phyloP scores from a whole-genome alignment of 2,797 vertebrate species.

The Rhynchonycteris naso region DNA sequence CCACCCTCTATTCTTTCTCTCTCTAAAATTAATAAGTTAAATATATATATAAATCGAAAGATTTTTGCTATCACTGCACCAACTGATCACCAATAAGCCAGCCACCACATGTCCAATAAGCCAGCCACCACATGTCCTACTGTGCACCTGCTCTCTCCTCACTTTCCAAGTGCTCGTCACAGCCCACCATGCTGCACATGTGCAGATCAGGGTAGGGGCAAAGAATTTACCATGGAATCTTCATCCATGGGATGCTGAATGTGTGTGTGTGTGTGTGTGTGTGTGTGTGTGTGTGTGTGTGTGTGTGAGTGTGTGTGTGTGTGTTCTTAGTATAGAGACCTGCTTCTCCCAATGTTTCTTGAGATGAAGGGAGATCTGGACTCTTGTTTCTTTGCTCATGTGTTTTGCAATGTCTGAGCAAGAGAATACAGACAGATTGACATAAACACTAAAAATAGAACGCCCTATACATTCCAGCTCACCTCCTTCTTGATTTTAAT shows the following conservation, averaged over 20 bases:
- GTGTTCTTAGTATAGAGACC: slow-evolving; percentile 18
- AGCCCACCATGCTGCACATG: neutral
- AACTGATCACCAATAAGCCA: slow-evolving; percentile 53
- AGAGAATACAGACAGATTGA: fast-evolving
- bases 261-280: no score
- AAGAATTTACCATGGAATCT: neutral
- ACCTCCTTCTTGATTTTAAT: fast-evolving
- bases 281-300: no score
- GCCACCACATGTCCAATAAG: slow-evolving; percentile 60
- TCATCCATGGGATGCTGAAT: neutral
- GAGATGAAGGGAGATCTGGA: fast-evolving
- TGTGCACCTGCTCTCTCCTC: slow-evolving; percentile 18
- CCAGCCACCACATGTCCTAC: slow-evolving; percentile 57
- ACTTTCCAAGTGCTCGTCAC: slow-evolving; percentile 7
- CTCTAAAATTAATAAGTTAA: no score
- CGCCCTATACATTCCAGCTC: fast-evolving
- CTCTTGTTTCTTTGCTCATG: no score
- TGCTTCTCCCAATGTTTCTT: neutral
- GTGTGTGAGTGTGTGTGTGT: neutral
- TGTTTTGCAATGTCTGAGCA: neutral
- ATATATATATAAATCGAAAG: neutral
- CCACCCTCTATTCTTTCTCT: no score
- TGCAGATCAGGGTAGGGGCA: neutral
- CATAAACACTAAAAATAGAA: fast-evolving
- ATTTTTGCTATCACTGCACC: slow-evolving; percentile 57